These are phyloP conservation scores for Tichodroma muraria DNA, from an alignment of 2,113 vertebrate species.

Conservation along the genomic window DNA sequence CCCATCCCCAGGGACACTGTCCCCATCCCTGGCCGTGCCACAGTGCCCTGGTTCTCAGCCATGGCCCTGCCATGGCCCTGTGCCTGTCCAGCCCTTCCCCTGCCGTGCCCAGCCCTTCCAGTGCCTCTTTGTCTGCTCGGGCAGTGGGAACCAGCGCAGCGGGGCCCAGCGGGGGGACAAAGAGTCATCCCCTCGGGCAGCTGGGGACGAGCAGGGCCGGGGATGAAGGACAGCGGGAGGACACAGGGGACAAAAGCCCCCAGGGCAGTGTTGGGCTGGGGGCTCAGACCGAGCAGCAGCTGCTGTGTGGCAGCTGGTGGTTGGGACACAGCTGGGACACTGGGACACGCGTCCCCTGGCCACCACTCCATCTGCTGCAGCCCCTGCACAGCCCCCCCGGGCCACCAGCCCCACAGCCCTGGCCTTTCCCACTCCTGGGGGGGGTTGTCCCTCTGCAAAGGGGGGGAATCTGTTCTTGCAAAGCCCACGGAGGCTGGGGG, in stretches of 20 bases:
- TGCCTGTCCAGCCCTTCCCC: slow-evolving; percentile 5
- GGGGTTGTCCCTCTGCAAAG: too few species aligned
- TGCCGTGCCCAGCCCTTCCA: not conserved
- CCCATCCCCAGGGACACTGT: not conserved
- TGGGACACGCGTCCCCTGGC: not conserved
- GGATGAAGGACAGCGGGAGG: not conserved
- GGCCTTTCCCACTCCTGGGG: too few species aligned
- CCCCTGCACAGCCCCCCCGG: not conserved
- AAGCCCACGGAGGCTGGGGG: not conserved
- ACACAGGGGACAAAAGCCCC: not conserved
- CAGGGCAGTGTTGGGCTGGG: not conserved
- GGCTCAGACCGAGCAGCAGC: not conserved
- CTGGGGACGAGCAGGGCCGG: not conserved
- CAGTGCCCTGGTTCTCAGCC: not conserved
- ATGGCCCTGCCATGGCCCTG: not conserved
- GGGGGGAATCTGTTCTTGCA: not conserved
- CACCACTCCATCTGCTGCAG: not conserved
- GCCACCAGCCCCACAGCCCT: not conserved
- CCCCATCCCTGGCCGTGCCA: not conserved
- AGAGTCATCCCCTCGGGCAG: not conserved
- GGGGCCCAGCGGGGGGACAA: not conserved
- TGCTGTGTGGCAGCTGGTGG: not conserved
- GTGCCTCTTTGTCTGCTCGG: slow-evolving; percentile 9
- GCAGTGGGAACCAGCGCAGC: not conserved
- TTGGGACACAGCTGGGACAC: not conserved